A percentile compares a stretch with the other conserved stretches of the same genome.
phyloP scores from a whole-genome alignment of 2,888 invertebrate genomes.

The Pseudeuparius sepicola region DNA sequence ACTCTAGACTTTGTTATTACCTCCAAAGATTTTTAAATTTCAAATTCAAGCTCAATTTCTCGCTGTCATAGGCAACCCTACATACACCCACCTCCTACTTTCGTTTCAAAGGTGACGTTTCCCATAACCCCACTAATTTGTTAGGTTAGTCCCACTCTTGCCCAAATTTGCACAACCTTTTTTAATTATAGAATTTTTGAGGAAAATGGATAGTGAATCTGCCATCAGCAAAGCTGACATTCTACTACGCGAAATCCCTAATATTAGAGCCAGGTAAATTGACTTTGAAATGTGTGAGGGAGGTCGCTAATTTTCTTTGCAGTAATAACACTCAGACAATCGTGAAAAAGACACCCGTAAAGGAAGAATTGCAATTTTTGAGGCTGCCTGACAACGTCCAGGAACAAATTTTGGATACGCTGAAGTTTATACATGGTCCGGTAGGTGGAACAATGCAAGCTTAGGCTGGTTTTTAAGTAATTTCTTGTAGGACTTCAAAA shows the following conservation, averaged over 20 bases:
- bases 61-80: too few species aligned
- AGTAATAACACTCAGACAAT: conserved; percentile 19
- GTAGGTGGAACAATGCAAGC: conserved; percentile 45
- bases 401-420: conserved; percentile 61
- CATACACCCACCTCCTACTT: too few species aligned
- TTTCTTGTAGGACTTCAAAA: conserved; percentile 41
- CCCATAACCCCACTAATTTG: too few species aligned
- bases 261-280: conserved; percentile 49
- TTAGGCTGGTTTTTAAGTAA: conserved; percentile 2
- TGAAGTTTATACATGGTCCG: conserved; percentile 65
- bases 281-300: conserved; percentile 7
- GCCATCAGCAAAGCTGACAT: conserved; percentile 52
- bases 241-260: conserved; percentile 51
- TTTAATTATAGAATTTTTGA: too few species aligned
- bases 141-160: too few species aligned
- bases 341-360: conserved; percentile 45
- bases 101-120: too few species aligned
- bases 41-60: too few species aligned
- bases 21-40: too few species aligned
- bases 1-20: too few species aligned
- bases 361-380: conserved; percentile 67
- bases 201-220: conserved; percentile 49
- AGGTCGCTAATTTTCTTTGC: conserved; percentile 10
- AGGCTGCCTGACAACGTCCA: conserved; percentile 59
- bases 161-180: too few species aligned